These are phyloP conservation scores for Staurois parvus DNA, from an alignment of 2,797 vertebrate species.

Conservation along the genomic window DNA sequence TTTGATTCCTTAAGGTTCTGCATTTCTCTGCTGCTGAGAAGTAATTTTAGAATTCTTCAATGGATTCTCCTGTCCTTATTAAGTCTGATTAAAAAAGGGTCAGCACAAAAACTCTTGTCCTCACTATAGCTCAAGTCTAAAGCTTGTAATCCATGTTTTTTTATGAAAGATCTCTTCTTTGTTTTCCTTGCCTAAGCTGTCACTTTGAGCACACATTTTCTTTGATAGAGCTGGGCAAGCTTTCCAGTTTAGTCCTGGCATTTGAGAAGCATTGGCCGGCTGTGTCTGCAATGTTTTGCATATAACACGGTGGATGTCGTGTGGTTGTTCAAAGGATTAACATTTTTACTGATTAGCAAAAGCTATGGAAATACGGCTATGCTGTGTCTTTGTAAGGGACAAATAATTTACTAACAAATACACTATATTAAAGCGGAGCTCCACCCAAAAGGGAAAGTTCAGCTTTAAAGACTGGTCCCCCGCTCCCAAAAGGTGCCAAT, in stretches of 20 bases:
- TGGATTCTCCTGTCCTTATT: neutral
- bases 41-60: neutral
- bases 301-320: neutral
- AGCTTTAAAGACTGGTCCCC: too few relatives aligned
- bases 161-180: neutral
- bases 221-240: neutral
- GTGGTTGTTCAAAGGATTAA: neutral
- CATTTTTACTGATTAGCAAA: neutral
- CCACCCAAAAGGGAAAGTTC: too few relatives aligned
- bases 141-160: conserved; percentile 3
- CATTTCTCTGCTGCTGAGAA: neutral
- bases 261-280: neutral
- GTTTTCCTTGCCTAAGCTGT: neutral
- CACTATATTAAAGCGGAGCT: too few relatives aligned
- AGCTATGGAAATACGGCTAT: neutral
- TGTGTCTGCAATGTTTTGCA: neutral
- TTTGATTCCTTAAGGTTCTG: too few relatives aligned
- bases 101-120: neutral
- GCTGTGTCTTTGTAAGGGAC: too few relatives aligned
- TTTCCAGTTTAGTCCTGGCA: conserved; percentile 10
- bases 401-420: too few relatives aligned
- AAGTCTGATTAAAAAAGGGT: conserved; percentile 9
- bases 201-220: conserved; percentile 18
- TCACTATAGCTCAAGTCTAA: neutral
- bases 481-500: too few relatives aligned